Percentiles rank a stretch among this genome's conserved stretches.
phyloP scores from a whole-genome alignment of 1,140 invertebrate species.

The Brachionus manjavacas region DNA sequence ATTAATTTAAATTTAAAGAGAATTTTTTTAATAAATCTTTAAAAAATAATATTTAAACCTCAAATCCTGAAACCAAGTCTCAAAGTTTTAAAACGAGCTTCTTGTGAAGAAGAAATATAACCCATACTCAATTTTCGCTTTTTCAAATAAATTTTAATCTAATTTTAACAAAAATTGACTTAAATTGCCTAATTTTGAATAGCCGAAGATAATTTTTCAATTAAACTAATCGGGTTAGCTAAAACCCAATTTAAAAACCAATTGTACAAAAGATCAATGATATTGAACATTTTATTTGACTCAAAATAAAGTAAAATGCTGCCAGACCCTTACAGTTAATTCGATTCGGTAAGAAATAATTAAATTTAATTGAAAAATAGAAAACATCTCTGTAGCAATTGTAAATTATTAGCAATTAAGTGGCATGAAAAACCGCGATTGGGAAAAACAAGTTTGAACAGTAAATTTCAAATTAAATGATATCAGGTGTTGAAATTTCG shows the following conservation, averaged over 20 bases:
- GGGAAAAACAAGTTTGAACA: slow-evolving; percentile 11
- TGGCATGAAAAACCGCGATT: slow-evolving; percentile 25
- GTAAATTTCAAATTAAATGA: slow-evolving; percentile 4
- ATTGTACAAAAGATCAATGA: neutral
- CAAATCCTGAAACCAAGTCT: too few relatives aligned
- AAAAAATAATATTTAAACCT: too few relatives aligned
- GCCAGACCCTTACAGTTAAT: neutral
- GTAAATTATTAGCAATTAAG: slow-evolving; percentile 20
- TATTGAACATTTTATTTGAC: neutral
- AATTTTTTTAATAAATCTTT: too few relatives aligned
- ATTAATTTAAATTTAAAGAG: too few relatives aligned
- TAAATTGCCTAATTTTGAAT: neutral
- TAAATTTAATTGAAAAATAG: neutral
- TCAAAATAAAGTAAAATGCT: neutral
- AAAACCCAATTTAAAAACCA: neutral
- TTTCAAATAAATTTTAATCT: neutral
- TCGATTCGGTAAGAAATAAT: neutral
- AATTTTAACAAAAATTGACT: neutral
- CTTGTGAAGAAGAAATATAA: neutral
- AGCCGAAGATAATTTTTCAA: neutral
- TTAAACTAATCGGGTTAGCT: neutral
- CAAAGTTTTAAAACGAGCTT: neutral
- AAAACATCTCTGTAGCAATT: neutral
- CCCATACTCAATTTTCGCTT: neutral
- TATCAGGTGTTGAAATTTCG: slow-evolving; percentile 29